phyloP scores from a whole-genome alignment of 2,888 invertebrate species.

The Helleia helle region DNA sequence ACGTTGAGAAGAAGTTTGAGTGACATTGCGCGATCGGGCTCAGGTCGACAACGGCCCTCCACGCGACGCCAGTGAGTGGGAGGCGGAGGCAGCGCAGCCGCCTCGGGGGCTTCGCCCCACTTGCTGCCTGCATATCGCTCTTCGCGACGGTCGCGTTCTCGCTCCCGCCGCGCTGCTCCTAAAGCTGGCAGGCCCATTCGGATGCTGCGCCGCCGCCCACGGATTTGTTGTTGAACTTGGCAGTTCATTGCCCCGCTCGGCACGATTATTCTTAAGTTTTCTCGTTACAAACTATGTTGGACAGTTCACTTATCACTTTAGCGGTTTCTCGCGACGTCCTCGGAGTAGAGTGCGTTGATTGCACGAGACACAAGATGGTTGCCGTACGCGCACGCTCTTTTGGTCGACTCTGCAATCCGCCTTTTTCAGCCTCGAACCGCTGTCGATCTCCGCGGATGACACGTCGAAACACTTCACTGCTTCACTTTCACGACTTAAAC shows the following conservation, averaged over 20 bases:
- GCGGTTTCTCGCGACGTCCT: conserved; percentile 34
- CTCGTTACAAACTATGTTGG: conserved; percentile 25
- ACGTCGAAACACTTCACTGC: conserved; percentile 65
- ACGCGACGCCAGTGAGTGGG: conserved; percentile 82
- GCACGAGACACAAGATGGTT: conserved; percentile 56
- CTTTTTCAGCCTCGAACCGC: conserved; percentile 54
- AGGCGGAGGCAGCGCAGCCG: conserved; percentile 84
- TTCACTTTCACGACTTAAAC: conserved; percentile 60
- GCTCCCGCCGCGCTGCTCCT: conserved; percentile 27
- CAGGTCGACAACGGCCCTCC: conserved; percentile 54
- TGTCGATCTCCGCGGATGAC: conserved; percentile 66
- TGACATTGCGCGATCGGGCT: conserved; percentile 73
- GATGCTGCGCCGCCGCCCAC: conserved; percentile 38
- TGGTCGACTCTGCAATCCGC: conserved; percentile 39
- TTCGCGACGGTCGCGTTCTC: conserved; percentile 31
- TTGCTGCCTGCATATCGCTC: conserved; percentile 81
- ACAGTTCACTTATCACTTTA: conserved; percentile 46
- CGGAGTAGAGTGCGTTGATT: conserved; percentile 39
- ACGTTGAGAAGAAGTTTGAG: conserved; percentile 79
- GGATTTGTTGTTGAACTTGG: conserved; percentile 34
- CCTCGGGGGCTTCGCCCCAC: conserved; percentile 87
- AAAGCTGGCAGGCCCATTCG: conserved; percentile 34
- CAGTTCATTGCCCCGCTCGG: conserved; percentile 36
- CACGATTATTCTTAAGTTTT: conserved; percentile 25
- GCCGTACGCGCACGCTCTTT: conserved; percentile 29